Conservation (phyloP, 2,797 vertebrate genomes). For the Ambastaia sidthimunki region DNA sequence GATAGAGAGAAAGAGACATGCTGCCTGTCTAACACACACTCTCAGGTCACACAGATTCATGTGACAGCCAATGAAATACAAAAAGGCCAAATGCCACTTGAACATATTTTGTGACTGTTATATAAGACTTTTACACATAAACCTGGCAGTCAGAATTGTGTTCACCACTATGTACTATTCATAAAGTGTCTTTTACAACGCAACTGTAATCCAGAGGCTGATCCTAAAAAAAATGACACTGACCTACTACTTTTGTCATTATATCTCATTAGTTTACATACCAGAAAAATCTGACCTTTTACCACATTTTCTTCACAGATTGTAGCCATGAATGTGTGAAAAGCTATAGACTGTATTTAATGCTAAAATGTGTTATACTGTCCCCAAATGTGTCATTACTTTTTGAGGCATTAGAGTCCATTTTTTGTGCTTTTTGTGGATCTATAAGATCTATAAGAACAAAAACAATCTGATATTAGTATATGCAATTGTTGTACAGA, state of each 20-base stretch:
- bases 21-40: constrained; percentile 34
- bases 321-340: not conserved
- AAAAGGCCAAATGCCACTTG: not conserved
- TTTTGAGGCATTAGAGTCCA: too few relatives aligned
- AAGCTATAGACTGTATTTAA: not conserved
- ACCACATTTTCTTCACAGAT: not conserved
- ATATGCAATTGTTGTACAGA: too few relatives aligned
- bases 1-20: constrained; percentile 47
- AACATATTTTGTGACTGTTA: not conserved
- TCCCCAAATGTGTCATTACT: too few relatives aligned
- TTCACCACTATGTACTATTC: not conserved
- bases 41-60: constrained; percentile 1
- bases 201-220: not conserved
- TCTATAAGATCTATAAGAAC: too few relatives aligned
- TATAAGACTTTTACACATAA: not conserved
- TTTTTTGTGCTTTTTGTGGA: too few relatives aligned
- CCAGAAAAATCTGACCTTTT: not conserved
- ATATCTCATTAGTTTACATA: not conserved
- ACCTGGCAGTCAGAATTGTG: not conserved
- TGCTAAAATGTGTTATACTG: not conserved
- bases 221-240: not conserved
- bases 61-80: not conserved
- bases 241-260: not conserved
- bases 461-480: too few relatives aligned
- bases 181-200: not conserved